These are phyloP conservation scores for Pseudopodoces humilis DNA, from an alignment of 2,113 vertebrate species.

Conservation along the genomic window DNA sequence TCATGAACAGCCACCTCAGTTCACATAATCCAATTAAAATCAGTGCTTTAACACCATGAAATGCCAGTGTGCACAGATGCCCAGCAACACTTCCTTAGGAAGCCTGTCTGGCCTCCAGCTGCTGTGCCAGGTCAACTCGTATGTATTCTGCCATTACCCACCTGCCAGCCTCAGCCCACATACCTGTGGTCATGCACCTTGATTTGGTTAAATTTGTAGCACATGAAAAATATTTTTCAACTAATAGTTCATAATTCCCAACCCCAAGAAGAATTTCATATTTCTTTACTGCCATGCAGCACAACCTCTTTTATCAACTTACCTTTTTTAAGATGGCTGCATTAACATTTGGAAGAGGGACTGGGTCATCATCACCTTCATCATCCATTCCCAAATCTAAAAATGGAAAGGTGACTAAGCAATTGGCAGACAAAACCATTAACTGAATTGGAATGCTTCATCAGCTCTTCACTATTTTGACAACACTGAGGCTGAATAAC, in stretches of 20 bases:
- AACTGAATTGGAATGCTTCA: not conserved
- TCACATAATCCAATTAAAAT: not conserved
- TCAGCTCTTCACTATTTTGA: not conserved
- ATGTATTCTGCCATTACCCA: fast-evolving
- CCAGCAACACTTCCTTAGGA: not conserved
- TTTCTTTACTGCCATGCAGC: not conserved
- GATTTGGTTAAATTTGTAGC: not conserved
- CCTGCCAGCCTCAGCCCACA: not conserved
- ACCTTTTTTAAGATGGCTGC: constrained; percentile 99
- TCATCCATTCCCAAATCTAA: constrained; percentile 99
- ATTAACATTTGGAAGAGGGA: constrained; percentile 97
- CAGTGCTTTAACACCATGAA: not conserved
- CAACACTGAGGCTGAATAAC: not conserved
- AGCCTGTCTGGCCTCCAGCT: not conserved
- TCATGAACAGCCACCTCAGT: not conserved
- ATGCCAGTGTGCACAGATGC: not conserved
- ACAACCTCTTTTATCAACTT: not conserved
- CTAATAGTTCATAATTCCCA: not conserved
- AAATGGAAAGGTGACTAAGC: constrained; percentile 32
- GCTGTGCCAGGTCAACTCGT: not conserved
- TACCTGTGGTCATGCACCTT: fast-evolving
- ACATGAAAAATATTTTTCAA: not conserved
- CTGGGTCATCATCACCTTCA: constrained; percentile 98
- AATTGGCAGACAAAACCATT: not conserved
- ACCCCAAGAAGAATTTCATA: not conserved